Conservation (phyloP, 2,888 invertebrate genomes). For the Drosophila neonasuta region DNA sequence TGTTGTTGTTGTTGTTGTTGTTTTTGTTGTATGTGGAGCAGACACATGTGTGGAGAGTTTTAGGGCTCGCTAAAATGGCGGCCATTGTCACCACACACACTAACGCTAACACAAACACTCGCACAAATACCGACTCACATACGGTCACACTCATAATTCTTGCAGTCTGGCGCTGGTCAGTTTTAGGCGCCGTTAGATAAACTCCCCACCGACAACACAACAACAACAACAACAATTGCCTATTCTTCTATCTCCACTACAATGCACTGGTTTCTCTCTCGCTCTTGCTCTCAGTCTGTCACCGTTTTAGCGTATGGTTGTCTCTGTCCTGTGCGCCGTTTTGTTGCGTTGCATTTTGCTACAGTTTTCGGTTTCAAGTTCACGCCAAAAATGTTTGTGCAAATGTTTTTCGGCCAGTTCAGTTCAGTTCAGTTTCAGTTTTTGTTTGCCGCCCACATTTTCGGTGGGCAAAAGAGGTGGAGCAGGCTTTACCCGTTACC, state of each 20-base stretch:
- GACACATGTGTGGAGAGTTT: conserved; percentile 39
- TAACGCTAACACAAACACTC: conserved; percentile 25
- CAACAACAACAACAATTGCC: conserved; percentile 7
- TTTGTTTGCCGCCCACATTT: conserved; percentile 25
- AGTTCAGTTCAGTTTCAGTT: not conserved
- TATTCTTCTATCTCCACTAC: conserved; percentile 15
- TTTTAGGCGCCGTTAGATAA: conserved; percentile 73
- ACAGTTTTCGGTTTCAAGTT: conserved; percentile 71
- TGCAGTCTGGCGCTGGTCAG: conserved; percentile 68
- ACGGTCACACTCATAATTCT: conserved; percentile 70
- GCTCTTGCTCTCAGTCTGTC: not conserved
- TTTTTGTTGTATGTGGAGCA: conserved; percentile 51
- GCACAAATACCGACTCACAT: conserved; percentile 9
- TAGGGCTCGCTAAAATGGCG: conserved; percentile 65
- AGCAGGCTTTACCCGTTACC: conserved; percentile 19
- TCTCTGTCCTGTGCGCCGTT: conserved; percentile 19
- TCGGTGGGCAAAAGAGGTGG: not conserved
- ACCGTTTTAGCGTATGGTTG: conserved; percentile 15
- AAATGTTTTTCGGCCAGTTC: conserved; percentile 39
- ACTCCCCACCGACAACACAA: conserved; percentile 32
- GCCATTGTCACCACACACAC: conserved; percentile 72
- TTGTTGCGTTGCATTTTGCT: conserved; percentile 44
- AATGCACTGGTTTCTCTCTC: conserved; percentile 17
- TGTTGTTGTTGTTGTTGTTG: conserved; percentile 15
- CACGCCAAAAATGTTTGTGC: conserved; percentile 61